Percentiles rank a stretch among this genome's conserved stretches.
Conservation (phyloP, 1,140 invertebrate genomes). For the Eumeta japonica region DNA sequence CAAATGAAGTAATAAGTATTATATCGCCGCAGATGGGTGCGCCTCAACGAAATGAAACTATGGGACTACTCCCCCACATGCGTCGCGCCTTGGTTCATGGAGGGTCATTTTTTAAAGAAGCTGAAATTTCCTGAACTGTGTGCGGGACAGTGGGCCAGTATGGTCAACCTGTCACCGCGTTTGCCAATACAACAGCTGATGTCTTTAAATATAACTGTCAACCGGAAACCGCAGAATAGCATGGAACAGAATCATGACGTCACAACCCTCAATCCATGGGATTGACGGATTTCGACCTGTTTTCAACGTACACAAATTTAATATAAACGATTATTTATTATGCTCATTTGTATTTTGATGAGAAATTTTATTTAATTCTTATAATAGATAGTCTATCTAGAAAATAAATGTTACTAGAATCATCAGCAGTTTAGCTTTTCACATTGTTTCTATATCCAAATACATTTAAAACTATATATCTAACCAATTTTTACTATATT, state of each 20-base stretch:
- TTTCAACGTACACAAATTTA: too few species aligned
- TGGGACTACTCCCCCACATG: constrained; percentile 76
- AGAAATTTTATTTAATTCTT: too few species aligned
- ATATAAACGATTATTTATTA: too few species aligned
- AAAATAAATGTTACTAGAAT: too few species aligned
- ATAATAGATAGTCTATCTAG: not conserved
- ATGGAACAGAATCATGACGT: constrained; percentile 41
- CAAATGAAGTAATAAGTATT: too few species aligned
- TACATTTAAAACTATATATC: too few species aligned
- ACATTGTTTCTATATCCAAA: too few species aligned
- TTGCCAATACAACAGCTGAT: constrained; percentile 59
- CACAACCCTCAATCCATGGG: constrained; percentile 33
- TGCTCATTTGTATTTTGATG: too few species aligned
- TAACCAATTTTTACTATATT: too few species aligned
- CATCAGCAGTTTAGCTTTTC: too few species aligned
- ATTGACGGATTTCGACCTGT: too few species aligned
- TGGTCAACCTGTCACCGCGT: constrained; percentile 71
- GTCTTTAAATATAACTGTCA: constrained; percentile 50
- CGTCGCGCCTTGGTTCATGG: constrained; percentile 70
- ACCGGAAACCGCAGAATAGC: constrained; percentile 48
- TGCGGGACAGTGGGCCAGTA: constrained; percentile 81
- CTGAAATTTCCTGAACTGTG: constrained; percentile 80
- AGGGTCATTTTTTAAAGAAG: constrained; percentile 66
- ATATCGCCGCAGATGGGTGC: constrained; percentile 71
- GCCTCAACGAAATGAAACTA: constrained; percentile 65